These are phyloP conservation scores for Zophobas atratus DNA, from an alignment of 1,140 invertebrate genomes.

Conservation along the genomic window DNA sequence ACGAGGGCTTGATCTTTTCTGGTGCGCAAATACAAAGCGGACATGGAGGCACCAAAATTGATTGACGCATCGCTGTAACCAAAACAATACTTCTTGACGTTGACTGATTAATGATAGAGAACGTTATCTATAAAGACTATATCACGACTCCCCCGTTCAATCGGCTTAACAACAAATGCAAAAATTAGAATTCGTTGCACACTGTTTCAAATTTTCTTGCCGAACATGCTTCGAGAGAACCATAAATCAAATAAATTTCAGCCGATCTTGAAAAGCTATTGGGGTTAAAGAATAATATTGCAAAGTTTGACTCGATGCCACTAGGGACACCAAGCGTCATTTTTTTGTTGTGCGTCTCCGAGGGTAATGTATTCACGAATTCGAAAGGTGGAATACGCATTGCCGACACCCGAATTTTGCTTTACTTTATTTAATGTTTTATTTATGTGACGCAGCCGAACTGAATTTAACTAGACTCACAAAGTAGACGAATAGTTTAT, in stretches of 20 bases:
- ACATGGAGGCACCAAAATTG: constrained; percentile 44
- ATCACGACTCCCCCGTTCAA: constrained; percentile 43
- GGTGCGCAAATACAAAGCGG: constrained; percentile 40
- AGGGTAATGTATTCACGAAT: constrained; percentile 14
- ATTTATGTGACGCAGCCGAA: not conserved
- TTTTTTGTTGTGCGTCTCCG: constrained; percentile 19
- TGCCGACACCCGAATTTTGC: not conserved
- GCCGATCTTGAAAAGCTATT: constrained; percentile 44
- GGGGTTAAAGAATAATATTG: constrained; percentile 44
- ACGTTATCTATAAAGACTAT: constrained; percentile 46
- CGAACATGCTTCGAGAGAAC: not conserved
- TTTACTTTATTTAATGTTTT: not conserved
- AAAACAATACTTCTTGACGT: constrained; percentile 49
- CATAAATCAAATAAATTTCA: constrained; percentile 48
- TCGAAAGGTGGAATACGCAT: not conserved
- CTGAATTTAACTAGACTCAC: not conserved
- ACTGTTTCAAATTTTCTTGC: constrained; percentile 21
- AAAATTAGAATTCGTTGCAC: constrained; percentile 48
- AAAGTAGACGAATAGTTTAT: constrained; percentile 12
- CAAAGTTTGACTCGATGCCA: constrained; percentile 37
- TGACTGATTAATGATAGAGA: constrained; percentile 49
- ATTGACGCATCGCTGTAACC: constrained; percentile 38
- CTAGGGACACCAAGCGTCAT: constrained; percentile 37
- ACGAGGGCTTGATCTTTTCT: constrained; percentile 17
- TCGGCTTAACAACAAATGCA: constrained; percentile 46